These are phyloP conservation scores for Phortica variegata DNA, from an alignment of 1,140 invertebrate species.

Conservation along the genomic window DNA sequence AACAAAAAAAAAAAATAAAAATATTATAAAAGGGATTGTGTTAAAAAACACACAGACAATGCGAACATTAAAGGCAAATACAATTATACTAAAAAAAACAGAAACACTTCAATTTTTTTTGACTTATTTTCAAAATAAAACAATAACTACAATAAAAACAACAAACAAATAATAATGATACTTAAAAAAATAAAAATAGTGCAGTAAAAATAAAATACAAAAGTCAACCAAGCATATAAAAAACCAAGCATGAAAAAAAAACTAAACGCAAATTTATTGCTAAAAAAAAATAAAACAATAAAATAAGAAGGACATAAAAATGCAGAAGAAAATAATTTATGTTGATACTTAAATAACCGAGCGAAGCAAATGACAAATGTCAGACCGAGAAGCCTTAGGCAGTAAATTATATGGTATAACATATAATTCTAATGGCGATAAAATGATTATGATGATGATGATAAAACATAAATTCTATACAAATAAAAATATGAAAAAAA, in stretches of 20 bases:
- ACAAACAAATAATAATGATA: conserved; percentile 13
- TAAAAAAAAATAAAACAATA: conserved; percentile 60
- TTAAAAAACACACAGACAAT: conserved; percentile 31
- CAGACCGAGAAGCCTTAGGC: no score
- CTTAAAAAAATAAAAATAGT: conserved; percentile 12
- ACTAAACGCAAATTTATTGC: conserved; percentile 1
- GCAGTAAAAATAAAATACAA: conserved; percentile 13
- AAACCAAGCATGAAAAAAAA: no score
- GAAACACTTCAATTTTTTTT: no score
- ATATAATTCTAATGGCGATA: no score
- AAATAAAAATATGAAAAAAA: conserved; percentile 52
- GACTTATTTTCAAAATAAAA: conserved; percentile 19
- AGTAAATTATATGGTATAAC: no score
- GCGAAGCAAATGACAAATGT: no score
- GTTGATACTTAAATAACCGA: not conserved
- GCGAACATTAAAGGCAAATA: no score
- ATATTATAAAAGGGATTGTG: no score
- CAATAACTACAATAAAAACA: conserved; percentile 6
- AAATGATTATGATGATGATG: not conserved
- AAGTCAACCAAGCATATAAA: conserved; percentile 18
- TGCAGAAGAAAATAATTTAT: conserved; percentile 10
- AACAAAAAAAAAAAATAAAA: conserved; percentile 17
- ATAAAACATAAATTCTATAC: conserved; percentile 41
- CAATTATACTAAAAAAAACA: no score
- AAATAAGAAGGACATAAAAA: conserved; percentile 55